Percentiles rank a stretch among this genome's conserved stretches.
Conservation (phyloP, 1,140 invertebrate genomes). For the Aporrectodea caliginosa region DNA sequence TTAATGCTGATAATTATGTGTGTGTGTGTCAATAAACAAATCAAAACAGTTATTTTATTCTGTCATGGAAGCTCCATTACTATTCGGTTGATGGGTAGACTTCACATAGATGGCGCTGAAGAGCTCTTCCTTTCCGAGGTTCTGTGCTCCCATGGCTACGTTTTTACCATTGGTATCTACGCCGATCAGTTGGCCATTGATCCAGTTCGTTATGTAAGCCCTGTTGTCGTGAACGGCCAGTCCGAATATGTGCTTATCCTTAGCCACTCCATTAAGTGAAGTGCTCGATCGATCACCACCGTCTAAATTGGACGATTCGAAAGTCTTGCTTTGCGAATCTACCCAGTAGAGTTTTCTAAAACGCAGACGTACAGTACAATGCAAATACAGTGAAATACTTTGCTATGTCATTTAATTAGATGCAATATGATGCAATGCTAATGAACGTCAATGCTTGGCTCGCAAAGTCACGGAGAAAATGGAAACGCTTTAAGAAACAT, state of each 20-base stretch:
- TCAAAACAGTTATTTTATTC: too few species aligned
- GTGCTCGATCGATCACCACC: neutral
- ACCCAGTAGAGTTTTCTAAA: slow-evolving; percentile 19
- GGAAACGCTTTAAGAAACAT: too few species aligned
- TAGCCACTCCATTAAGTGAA: neutral
- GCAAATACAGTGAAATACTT: too few species aligned
- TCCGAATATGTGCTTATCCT: slow-evolving; percentile 6
- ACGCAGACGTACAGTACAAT: too few species aligned
- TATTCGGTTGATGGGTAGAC: neutral
- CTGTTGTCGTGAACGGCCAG: neutral
- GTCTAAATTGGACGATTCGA: neutral
- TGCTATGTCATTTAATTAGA: too few species aligned
- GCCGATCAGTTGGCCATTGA: neutral
- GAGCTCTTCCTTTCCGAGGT: slow-evolving; percentile 1
- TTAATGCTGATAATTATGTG: neutral
- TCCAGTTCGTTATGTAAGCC: slow-evolving; percentile 7
- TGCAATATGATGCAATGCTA: too few species aligned
- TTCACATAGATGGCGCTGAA: neutral
- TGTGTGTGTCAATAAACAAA: neutral
- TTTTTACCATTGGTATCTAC: neutral
- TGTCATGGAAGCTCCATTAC: too few species aligned
- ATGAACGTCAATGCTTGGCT: too few species aligned
- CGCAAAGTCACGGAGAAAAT: too few species aligned
- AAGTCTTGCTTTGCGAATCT: slow-evolving; percentile 4
- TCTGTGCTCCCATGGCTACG: neutral